Percentiles rank a stretch among this genome's conserved stretches.
Conservation (phyloP, 2,888 invertebrate species). For the Aricia artaxerxes region DNA sequence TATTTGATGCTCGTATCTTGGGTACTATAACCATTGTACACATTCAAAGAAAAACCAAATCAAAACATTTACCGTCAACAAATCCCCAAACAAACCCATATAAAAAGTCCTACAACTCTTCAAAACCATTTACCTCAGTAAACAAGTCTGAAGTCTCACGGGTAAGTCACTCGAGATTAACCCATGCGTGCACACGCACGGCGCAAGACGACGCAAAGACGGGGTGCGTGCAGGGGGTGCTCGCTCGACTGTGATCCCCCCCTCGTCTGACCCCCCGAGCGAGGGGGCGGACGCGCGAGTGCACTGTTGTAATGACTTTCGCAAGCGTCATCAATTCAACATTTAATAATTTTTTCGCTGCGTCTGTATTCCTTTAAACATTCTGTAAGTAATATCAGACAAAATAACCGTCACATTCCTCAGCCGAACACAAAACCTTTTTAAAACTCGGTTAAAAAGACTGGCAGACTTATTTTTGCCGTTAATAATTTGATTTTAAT, state of each 20-base stretch:
- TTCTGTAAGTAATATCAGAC: too few species aligned
- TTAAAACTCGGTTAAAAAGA: too few species aligned
- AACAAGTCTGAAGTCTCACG: neutral
- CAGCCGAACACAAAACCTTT: too few species aligned
- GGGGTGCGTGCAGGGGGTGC: conserved; percentile 57
- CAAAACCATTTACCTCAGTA: conserved; percentile 1
- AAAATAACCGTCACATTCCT: too few species aligned
- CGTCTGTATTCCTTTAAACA: too few species aligned
- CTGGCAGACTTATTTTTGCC: too few species aligned
- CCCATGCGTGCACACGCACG: conserved; percentile 4
- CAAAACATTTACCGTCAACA: neutral
- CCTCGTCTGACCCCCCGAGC: conserved; percentile 3
- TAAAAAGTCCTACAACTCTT: neutral
- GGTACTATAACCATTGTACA: neutral
- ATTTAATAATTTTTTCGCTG: neutral
- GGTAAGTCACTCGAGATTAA: conserved; percentile 17
- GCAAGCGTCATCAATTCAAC: conserved; percentile 22
- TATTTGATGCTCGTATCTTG: too few species aligned
- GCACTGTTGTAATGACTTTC: neutral
- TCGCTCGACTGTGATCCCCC: conserved; percentile 62
- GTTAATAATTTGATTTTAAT: too few species aligned
- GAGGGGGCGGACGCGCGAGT: conserved; percentile 10
- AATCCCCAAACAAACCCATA: neutral
- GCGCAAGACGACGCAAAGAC: conserved; percentile 33
- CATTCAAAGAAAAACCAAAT: neutral